These are phyloP conservation scores for Bellardia bayeri DNA, from an alignment of 2,888 invertebrate species.

Conservation along the genomic window DNA sequence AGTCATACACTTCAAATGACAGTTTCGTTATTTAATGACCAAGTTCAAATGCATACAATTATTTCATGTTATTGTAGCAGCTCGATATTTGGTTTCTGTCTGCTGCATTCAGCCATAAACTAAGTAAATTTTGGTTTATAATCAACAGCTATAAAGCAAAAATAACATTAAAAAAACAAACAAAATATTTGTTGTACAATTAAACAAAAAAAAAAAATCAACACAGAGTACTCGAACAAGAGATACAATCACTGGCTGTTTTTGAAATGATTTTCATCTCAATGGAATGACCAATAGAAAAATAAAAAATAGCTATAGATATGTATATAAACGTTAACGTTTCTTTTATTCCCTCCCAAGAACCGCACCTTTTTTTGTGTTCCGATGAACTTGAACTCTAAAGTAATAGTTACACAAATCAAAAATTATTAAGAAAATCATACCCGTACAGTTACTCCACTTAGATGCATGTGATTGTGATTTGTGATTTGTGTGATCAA, in stretches of 20 bases:
- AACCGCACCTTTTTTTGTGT: conserved; percentile 60
- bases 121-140: conserved; percentile 21
- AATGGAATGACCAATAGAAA: conserved; percentile 49
- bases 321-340: conserved; percentile 9
- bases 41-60: conserved; percentile 65
- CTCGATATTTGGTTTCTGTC: neutral
- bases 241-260: conserved; percentile 47
- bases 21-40: conserved; percentile 57
- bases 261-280: conserved; percentile 53
- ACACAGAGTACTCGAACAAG: neutral
- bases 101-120: conserved; percentile 20
- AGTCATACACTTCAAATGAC: conserved; percentile 43
- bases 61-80: conserved; percentile 44
- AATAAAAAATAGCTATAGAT: conserved; percentile 8
- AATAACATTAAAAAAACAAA: neutral
- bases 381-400: conserved; percentile 71
- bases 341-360: conserved; percentile 20
- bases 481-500: neutral
- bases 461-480: conserved; percentile 12
- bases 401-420: conserved; percentile 53
- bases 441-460: neutral
- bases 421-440: neutral
- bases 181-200: conserved; percentile 22
- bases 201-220: conserved; percentile 5
- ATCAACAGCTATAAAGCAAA: neutral